Base-by-base conservation (phyloP, 2,888 invertebrate species). In the Stenolophus ochropezus region DNA sequence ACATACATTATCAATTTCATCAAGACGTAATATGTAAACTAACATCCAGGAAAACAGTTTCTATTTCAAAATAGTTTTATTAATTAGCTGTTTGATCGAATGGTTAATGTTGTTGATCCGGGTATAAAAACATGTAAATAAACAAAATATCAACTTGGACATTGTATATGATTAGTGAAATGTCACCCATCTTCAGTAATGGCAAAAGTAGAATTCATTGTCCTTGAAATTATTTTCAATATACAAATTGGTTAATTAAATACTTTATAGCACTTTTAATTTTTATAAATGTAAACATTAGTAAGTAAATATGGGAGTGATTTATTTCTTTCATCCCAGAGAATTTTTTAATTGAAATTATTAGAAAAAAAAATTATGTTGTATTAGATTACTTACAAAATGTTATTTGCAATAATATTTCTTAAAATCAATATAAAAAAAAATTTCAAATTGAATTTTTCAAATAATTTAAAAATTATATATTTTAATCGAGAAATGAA, bases 211-310 rank as follows among this genome's bases (percentile, higher is more conserved):
- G 73, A 49, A 49, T 49, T 21, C 21, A 73, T 21, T 49, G 47
- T 73, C 73, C 73, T 73, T 73, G 73, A 73, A 73, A 73, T 73
- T 49, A 47, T 47, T 8, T 49, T 49, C 21, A 73, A 47, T 49
- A 73, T 73, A 73, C 73, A 73, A 47, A 49, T 73, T 73, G 49
- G 73, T n/a, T 20, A 73, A 49, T 73, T 73, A 21, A 33, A 21
- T 14, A 21, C 49, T 49, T 49, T 47, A 73, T 47, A 21, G 49
- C n/a, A 20, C 49, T n/a, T 49, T 73, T 20, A 16, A 49, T 73
- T 21, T 47, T 73, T 49, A 49, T n/a, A 49, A 20, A 3, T 69
- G 1, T 33, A 69, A 69, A 69, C 18, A 18, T 33, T 61, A 61
- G n/a, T 14, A 8, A 61, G 3, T 42, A 42, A 42, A 42, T 42